Evolutionary conservation across 2,797 vertebrate species (phyloP).

Genomic region (Sebastolobus alascanus): DNA sequence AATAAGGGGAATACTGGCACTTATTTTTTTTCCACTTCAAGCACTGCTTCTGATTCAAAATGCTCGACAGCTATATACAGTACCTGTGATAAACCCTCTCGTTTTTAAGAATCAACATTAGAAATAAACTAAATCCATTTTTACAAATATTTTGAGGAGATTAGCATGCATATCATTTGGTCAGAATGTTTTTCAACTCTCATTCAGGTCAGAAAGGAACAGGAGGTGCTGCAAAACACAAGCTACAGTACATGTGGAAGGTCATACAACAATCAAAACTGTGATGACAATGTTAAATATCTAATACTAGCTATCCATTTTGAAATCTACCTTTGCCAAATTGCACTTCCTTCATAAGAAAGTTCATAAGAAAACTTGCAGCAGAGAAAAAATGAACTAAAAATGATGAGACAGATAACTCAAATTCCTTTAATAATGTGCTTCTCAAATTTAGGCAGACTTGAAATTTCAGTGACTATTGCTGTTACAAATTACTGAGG

Average conservation of each 20-base stretch:
- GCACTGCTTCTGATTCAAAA: slow-evolving; percentile 1
- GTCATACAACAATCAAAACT: neutral
- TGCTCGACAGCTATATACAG: neutral
- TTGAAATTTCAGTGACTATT: slow-evolving; percentile 5
- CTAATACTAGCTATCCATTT: neutral
- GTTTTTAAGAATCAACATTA: neutral
- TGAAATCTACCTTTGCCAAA: slow-evolving; percentile 1
- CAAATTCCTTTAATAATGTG: neutral
- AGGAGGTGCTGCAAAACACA: neutral
- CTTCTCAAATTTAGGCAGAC: neutral
- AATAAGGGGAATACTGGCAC: too few species aligned
- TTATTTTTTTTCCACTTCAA: too few species aligned
- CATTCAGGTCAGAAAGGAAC: neutral
- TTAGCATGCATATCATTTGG: neutral
- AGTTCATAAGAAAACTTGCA: neutral
- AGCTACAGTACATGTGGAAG: neutral
- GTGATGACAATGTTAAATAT: neutral
- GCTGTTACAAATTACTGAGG: neutral
- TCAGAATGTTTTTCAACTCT: neutral
- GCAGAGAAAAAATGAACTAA: neutral
- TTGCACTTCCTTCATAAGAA: neutral
- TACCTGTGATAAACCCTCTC: neutral
- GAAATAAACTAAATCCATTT: neutral
- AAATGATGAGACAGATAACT: neutral
- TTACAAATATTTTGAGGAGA: neutral